Conservation (phyloP, 2,113 vertebrate species). For the Sinocyclocheilus rhinocerous region DNA sequence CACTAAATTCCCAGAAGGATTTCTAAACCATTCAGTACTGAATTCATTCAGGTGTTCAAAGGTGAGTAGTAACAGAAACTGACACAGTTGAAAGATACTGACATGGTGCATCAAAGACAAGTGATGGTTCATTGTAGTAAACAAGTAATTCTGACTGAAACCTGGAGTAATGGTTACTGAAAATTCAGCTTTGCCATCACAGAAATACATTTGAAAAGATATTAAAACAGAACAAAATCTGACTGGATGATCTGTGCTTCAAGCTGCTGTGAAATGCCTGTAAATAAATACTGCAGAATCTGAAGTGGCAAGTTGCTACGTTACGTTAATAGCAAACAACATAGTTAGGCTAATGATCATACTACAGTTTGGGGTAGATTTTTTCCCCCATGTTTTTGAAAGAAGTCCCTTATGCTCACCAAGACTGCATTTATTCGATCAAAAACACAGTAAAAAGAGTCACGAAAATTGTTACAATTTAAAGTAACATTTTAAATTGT, state of each 20-base stretch:
- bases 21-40: background rate
- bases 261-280: background rate
- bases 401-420: background rate
- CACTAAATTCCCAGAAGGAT: background rate
- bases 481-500: no score
- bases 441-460: background rate
- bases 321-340: background rate
- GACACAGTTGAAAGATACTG: background rate
- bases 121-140: background rate
- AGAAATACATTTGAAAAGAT: no score
- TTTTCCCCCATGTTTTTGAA: background rate
- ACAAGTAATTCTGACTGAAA: background rate
- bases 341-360: background rate
- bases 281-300: background rate
- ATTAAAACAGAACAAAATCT: background rate
- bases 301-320: background rate
- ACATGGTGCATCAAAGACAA: background rate
- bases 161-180: no score
- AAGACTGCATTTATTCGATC: background rate
- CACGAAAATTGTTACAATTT: background rate
- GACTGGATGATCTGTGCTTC: background rate
- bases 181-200: no score
- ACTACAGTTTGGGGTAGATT: background rate
- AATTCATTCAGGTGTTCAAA: background rate
- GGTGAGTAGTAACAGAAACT: background rate